Percentiles rank a stretch among this genome's conserved stretches.
phyloP scores from a whole-genome alignment of 2,113 vertebrate species.

The Tor tambroides region DNA sequence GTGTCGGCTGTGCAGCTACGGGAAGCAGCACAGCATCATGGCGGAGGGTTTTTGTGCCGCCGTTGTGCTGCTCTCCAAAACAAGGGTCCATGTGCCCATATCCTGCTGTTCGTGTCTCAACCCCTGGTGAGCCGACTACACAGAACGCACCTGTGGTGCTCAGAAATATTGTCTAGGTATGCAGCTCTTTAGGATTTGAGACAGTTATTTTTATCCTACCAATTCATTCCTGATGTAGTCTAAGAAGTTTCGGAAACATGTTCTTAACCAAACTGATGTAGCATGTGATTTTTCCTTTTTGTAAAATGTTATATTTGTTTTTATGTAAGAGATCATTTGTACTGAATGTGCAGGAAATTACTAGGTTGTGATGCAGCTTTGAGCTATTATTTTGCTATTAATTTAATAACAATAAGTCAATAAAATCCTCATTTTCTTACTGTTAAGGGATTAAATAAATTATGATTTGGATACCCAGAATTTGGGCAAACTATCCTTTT shows the following conservation, averaged over 20 bases:
- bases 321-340: neutral
- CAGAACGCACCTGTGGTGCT: neutral
- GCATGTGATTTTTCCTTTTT: neutral
- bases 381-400: neutral
- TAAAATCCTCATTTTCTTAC: neutral
- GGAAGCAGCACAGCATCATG: constrained; percentile 84
- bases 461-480: neutral
- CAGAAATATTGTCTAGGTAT: neutral
- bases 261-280: neutral
- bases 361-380: neutral
- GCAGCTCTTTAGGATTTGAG: neutral
- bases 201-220: neutral
- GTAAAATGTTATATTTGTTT: neutral
- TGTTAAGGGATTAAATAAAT: neutral
- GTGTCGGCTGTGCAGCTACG: constrained; percentile 75
- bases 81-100: constrained; percentile 57
- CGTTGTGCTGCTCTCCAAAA: constrained; percentile 49
- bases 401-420: neutral
- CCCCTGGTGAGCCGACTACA: neutral
- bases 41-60: constrained; percentile 75
- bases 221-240: neutral
- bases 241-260: neutral
- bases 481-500: neutral
- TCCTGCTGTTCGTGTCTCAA: neutral
- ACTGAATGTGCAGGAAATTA: neutral